Evolutionary conservation across 2,113 vertebrate species (phyloP).

Genomic region (Apodemus speciosus): DNA sequence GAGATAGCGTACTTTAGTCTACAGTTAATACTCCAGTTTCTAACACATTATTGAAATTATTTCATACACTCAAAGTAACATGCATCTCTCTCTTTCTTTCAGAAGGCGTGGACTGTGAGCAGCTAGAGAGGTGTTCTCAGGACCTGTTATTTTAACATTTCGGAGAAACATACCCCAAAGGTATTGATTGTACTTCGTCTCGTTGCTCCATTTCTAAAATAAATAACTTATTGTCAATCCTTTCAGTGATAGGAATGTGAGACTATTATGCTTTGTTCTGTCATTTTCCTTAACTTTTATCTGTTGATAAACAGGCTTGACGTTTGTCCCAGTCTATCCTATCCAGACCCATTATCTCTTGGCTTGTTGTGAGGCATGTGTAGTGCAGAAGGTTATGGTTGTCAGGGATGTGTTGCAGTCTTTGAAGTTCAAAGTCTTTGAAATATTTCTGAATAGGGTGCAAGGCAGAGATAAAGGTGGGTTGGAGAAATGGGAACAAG

Average conservation of each 20-base stretch:
- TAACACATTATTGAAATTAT: neutral
- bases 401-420: too few relatives aligned
- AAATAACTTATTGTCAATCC: neutral
- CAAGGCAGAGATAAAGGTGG: neutral
- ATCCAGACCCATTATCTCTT: neutral
- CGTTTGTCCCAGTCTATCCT: neutral
- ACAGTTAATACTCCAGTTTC: slow-evolving; percentile 31
- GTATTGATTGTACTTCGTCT: slow-evolving; percentile 72
- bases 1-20: slow-evolving; percentile 11
- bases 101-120: slow-evolving; percentile 67
- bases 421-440: accelerated
- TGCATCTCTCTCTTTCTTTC: slow-evolving; percentile 67
- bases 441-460: neutral
- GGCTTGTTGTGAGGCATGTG: neutral
- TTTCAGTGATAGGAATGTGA: slow-evolving; percentile 13
- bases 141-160: slow-evolving; percentile 53
- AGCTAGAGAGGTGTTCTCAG: slow-evolving; percentile 53
- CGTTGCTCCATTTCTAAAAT: neutral
- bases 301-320: slow-evolving; percentile 1
- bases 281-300: slow-evolving; percentile 44
- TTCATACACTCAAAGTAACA: slow-evolving; percentile 54
- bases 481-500: too few relatives aligned
- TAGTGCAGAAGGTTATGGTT: neutral
- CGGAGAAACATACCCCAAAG: slow-evolving; percentile 59
- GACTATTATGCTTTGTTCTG: slow-evolving; percentile 6